Base-by-base conservation (phyloP, 2,888 invertebrate genomes). In the Hecatera dysodea region DNA sequence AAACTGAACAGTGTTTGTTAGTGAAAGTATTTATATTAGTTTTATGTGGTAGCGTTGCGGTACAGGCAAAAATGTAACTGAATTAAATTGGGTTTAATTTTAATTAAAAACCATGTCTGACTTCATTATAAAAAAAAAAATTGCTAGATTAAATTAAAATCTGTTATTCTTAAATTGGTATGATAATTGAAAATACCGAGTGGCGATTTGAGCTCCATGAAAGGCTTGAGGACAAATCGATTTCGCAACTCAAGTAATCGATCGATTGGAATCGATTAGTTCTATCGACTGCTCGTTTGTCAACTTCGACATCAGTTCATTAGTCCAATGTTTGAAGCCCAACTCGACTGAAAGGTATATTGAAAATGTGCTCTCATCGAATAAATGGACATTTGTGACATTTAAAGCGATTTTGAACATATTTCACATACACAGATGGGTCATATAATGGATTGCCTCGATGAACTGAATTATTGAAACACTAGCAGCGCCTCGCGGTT, bases 231-330 rank as follows among this genome's bases (percentile, higher is more conserved):
- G 52, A 64, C 64, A 67, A 73, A 73, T 68, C 42, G 74, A 78
- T 77, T 74, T 78, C 39, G 27, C 59, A 64, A 77, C 46, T 73
- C 50, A 46, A 64, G 15, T 56, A 68, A 78, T 64, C 42, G 33
- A 52, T 74, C 17, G 52, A 56, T 56, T n/a, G n/a, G n/a, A 68
- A 78, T 64, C 42, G 33, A 52, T 74, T 12, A 46, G 52, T 56
- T 52, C 33, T 36, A 68, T 52, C 39, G 48, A 27, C 36, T 15
- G 56, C 60, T 76, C 74, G 68, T 78, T 78, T 56, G 46, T 64
- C 48, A 68, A 73, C 24, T 67, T 59, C 48, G 29, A 24, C 46
- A 56, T 72, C 52, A 42, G 29, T 73, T 63, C 62, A 72, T 78
- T 73, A 77, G 46, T 50, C 1, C 50, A 64, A 61, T 44, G 3